These are phyloP conservation scores for Trichopoda pennipes DNA, from an alignment of 2,888 invertebrate species.

Conservation along the genomic window DNA sequence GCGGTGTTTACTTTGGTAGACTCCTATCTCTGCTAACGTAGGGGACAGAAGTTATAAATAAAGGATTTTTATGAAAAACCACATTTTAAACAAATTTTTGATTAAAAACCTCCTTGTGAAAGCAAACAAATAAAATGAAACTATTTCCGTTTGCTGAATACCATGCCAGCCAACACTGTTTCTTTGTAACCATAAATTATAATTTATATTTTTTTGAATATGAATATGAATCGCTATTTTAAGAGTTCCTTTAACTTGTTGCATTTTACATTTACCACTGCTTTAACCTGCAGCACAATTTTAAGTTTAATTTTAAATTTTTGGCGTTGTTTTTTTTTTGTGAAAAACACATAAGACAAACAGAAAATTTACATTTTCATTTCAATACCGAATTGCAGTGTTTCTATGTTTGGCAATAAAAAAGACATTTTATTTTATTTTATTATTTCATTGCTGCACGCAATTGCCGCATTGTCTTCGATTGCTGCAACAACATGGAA, in stretches of 20 bases:
- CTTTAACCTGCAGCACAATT: slow-evolving; percentile 20
- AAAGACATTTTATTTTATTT: slow-evolving; percentile 2
- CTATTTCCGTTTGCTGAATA: slow-evolving; percentile 11
- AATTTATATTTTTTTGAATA: slow-evolving; percentile 9
- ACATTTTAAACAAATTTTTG: background rate
- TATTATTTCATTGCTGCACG: slow-evolving; percentile 56
- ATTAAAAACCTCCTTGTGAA: background rate
- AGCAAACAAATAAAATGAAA: background rate
- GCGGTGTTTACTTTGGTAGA: too few relatives aligned
- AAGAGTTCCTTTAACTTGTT: background rate
- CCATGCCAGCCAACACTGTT: background rate
- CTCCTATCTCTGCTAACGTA: too few relatives aligned
- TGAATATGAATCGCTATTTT: background rate
- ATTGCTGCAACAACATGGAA: slow-evolving; percentile 28
- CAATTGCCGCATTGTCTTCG: slow-evolving; percentile 65
- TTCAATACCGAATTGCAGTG: background rate
- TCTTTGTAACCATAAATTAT: background rate
- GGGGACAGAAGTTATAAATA: background rate
- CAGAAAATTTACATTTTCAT: slow-evolving; percentile 4
- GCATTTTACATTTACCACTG: slow-evolving; percentile 4
- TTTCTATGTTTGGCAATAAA: background rate
- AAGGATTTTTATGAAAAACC: slow-evolving; percentile 1
- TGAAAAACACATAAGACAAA: background rate
- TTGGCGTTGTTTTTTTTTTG: too few relatives aligned
- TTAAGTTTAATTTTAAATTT: slow-evolving; percentile 6